Percentiles rank a stretch among this genome's conserved stretches.
These are phyloP conservation scores for Mastigias papua DNA, from an alignment of 30 jellyfish, hydroid and myxozoan genomes.

Conservation along the genomic window DNA sequence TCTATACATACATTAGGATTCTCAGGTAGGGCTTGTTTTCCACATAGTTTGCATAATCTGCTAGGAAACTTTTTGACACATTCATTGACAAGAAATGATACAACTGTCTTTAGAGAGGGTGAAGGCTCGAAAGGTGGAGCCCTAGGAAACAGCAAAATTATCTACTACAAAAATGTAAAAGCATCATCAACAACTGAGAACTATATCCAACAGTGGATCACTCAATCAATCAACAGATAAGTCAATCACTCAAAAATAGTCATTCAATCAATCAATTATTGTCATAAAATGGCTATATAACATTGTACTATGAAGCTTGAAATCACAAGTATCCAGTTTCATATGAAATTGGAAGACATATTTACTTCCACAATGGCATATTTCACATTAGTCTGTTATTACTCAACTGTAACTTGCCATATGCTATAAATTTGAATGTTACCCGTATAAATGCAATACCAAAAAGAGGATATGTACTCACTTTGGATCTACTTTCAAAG, in stretches of 20 bases:
- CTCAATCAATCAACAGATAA: background rate
- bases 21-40: conserved; percentile 69
- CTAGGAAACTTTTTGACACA: conserved; percentile 71
- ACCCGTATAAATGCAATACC: background rate
- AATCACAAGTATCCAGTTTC: too few relatives aligned
- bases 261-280: background rate
- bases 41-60: conserved; percentile 70
- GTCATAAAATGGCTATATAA: too few relatives aligned
- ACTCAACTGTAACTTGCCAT: too few relatives aligned
- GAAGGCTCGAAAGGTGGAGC: conserved; percentile 89
- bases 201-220: background rate
- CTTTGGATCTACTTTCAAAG: conserved; percentile 84
- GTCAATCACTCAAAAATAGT: background rate
- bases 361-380: too few relatives aligned
- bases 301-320: too few relatives aligned
- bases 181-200: too few relatives aligned
- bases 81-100: conserved; percentile 63
- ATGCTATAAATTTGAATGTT: background rate
- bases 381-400: too few relatives aligned
- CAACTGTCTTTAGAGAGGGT: conserved; percentile 77
- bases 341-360: too few relatives aligned
- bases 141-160: conserved; percentile 15
- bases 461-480: background rate
- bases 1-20: conserved; percentile 68
- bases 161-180: too few relatives aligned